A percentile compares a stretch with the other conserved stretches of the same genome.
These are phyloP conservation scores for Ceuthmochares aereus DNA, from an alignment of 2,113 vertebrate species.

Conservation along the genomic window DNA sequence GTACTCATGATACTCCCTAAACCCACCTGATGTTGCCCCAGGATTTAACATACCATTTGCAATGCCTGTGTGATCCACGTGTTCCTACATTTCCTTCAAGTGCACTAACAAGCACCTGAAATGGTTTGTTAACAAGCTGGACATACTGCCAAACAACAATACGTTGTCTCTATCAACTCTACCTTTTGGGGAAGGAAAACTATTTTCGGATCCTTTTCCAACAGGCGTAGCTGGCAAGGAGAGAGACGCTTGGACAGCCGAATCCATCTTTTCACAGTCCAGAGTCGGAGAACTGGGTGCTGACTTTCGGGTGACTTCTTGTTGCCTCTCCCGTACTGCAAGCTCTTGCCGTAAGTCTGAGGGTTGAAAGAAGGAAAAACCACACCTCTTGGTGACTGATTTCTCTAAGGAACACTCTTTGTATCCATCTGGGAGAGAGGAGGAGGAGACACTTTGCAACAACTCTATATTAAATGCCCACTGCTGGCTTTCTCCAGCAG, in stretches of 20 bases:
- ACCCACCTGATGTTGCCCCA: not conserved
- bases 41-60: not conserved
- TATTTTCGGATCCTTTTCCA: constrained; percentile 87
- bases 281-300: constrained; percentile 95
- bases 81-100: not conserved
- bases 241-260: constrained; percentile 92
- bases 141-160: not conserved
- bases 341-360: constrained; percentile 95
- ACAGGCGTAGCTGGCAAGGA: constrained; percentile 95
- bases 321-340: constrained; percentile 92
- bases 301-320: constrained; percentile 90
- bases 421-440: not conserved
- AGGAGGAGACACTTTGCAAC: not conserved
- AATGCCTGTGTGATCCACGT: not conserved
- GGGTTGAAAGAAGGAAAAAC: not conserved
- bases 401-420: not conserved
- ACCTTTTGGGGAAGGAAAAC: constrained; percentile 92
- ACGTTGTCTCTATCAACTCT: not conserved
- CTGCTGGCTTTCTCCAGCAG: not conserved
- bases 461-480: not conserved
- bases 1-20: not conserved
- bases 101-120: not conserved
- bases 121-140: not conserved
- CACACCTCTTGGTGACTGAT: fast-evolving
- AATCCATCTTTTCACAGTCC: constrained; percentile 93